Conservation (phyloP, 2,888 invertebrate species). For the Caenorhabditis sp. region DNA sequence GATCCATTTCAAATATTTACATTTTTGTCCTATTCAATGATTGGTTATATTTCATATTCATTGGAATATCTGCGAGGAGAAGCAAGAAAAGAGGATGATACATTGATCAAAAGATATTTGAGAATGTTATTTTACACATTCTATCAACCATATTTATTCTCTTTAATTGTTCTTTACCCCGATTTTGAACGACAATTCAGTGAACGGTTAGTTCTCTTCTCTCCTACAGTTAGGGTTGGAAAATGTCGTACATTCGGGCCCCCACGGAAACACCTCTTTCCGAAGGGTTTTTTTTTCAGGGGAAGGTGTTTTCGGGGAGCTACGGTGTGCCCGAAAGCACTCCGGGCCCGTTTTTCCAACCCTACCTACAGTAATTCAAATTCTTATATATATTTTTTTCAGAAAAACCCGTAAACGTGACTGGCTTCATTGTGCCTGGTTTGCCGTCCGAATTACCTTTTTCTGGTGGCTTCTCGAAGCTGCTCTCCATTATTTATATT, state of each 20-base stretch:
- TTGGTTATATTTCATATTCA: conserved; percentile 71
- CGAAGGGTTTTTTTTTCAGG: too few species aligned
- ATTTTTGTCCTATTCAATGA: conserved; percentile 71
- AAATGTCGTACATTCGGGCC: too few species aligned
- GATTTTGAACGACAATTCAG: conserved; percentile 66
- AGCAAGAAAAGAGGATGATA: conserved; percentile 46
- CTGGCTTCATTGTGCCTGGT: conserved; percentile 50
- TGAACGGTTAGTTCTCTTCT: conserved; percentile 38
- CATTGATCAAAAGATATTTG: conserved; percentile 39
- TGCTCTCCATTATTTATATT: conserved; percentile 72
- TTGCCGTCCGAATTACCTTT: conserved; percentile 68
- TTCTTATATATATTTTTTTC: conserved; percentile 4
- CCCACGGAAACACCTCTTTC: too few species aligned
- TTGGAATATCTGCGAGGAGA: conserved; percentile 57
- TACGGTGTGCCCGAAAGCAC: too few species aligned
- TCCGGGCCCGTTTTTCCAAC: too few species aligned
- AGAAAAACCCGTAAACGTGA: conserved; percentile 34
- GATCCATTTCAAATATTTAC: conserved; percentile 70
- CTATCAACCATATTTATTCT: conserved; percentile 72
- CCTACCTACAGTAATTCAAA: too few species aligned
- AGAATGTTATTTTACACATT: conserved; percentile 72
- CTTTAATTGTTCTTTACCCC: conserved; percentile 71
- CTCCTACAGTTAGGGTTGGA: too few species aligned
- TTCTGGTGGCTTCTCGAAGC: conserved; percentile 71
- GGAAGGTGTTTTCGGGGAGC: too few species aligned